Conservation (phyloP, 2,888 invertebrate genomes). For the Heliconius aoede region DNA sequence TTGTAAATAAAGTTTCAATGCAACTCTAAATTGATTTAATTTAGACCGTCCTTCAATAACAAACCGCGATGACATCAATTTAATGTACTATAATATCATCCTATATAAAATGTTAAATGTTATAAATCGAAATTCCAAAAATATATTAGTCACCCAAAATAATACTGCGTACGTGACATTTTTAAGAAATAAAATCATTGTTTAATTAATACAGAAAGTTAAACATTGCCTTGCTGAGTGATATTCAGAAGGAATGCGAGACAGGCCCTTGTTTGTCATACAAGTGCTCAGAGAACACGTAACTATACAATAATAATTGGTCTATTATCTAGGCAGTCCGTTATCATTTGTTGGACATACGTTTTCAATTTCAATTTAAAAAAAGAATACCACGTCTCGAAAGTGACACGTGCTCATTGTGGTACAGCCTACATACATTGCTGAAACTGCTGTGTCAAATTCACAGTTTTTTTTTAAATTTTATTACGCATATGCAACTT, state of each 20-base stretch:
- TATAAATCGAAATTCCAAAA: not conserved
- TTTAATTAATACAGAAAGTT: conserved; percentile 20
- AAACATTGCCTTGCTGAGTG: conserved; percentile 28
- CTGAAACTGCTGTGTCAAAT: too few species aligned
- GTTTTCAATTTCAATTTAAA: too few species aligned
- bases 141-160: not conserved
- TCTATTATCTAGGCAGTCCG: too few species aligned
- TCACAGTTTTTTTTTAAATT: too few species aligned
- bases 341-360: not conserved
- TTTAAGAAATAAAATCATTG: conserved; percentile 5
- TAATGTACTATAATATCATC: not conserved
- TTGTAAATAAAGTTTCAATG: not conserved
- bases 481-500: too few species aligned
- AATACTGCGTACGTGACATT: conserved; percentile 1
- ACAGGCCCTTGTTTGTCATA: conserved; percentile 60
- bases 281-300: conserved; percentile 53
- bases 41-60: not conserved
- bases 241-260: conserved; percentile 56
- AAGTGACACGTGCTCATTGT: not conserved
- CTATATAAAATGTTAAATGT: too few species aligned
- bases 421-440: not conserved
- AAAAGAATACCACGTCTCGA: too few species aligned
- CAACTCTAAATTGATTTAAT: not conserved
- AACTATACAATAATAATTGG: conserved; percentile 44
- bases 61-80: not conserved